Evolutionary conservation across 2,888 invertebrate genomes (phyloP).

Genomic region (Syritta pipiens): DNA sequence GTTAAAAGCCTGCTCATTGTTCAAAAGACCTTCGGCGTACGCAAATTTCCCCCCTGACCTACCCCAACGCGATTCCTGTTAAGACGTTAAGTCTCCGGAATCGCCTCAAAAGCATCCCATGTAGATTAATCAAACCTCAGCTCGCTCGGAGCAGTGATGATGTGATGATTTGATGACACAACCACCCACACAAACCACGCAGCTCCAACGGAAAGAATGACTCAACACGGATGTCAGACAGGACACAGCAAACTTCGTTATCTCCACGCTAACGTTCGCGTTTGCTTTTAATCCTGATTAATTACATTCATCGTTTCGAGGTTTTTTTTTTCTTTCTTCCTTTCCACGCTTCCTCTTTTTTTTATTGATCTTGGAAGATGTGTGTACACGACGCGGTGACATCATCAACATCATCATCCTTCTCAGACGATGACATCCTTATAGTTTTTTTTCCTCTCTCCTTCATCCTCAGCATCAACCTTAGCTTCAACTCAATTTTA

Average conservation of each 20-base stretch:
- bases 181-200: too few relatives aligned
- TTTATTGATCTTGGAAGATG: conserved; percentile 25
- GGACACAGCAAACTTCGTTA: neutral
- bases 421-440: neutral
- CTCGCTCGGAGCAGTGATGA: too few relatives aligned
- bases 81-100: too few relatives aligned
- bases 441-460: neutral
- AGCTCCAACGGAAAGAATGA: neutral
- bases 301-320: conserved; percentile 28
- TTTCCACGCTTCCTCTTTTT: too few relatives aligned
- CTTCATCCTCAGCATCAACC: neutral
- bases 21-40: too few relatives aligned
- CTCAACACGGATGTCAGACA: neutral
- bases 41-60: too few relatives aligned
- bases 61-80: too few relatives aligned
- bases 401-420: conserved; percentile 4
- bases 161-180: too few relatives aligned
- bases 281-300: conserved; percentile 27
- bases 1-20: too few relatives aligned
- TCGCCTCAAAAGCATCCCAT: too few relatives aligned
- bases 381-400: neutral
- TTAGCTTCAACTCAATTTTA: neutral
- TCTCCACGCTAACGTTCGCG: neutral
- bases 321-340: too few relatives aligned
- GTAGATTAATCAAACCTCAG: too few relatives aligned